Conservation (phyloP, 2,888 invertebrate genomes). For the Hanleya hanleyi region DNA sequence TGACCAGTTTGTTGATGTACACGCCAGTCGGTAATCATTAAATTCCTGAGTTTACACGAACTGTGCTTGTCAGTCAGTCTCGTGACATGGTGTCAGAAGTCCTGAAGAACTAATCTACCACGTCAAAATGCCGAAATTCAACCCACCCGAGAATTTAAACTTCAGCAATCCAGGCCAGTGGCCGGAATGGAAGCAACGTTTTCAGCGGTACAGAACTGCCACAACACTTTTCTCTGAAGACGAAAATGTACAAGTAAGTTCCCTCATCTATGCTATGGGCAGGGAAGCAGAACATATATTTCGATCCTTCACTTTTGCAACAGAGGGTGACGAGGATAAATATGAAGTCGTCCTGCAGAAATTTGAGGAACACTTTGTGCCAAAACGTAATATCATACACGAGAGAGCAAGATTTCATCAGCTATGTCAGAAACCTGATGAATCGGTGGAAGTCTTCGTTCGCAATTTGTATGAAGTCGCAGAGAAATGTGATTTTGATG, state of each 20-base stretch:
- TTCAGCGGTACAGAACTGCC: slow-evolving; percentile 14
- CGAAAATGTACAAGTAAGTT: slow-evolving; percentile 20
- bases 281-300: slow-evolving; percentile 22
- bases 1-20: too few relatives aligned
- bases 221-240: slow-evolving; percentile 18
- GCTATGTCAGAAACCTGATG: slow-evolving; percentile 12
- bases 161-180: slow-evolving; percentile 21
- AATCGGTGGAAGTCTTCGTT: slow-evolving; percentile 22
- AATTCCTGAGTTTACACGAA: too few relatives aligned
- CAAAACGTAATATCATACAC: slow-evolving; percentile 25
- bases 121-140: slow-evolving; percentile 23
- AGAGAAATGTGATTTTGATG: slow-evolving; percentile 25
- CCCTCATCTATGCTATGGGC: slow-evolving; percentile 24
- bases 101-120: background rate
- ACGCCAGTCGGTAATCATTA: too few relatives aligned
- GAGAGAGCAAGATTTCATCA: slow-evolving; percentile 23
- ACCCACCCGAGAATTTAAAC: slow-evolving; percentile 19
- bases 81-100: slow-evolving; percentile 8
- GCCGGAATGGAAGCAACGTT: slow-evolving; percentile 26
- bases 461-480: slow-evolving; percentile 25
- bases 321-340: slow-evolving; percentile 13
- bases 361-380: slow-evolving; percentile 25
- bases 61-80: too few relatives aligned
- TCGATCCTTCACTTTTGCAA: slow-evolving; percentile 17
- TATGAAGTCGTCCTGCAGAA: slow-evolving; percentile 23